Evolutionary conservation across 1,140 invertebrate species (phyloP), one percentile per base, ranked within the genome.

Genomic region (Drosophila ficusphila): DNA sequence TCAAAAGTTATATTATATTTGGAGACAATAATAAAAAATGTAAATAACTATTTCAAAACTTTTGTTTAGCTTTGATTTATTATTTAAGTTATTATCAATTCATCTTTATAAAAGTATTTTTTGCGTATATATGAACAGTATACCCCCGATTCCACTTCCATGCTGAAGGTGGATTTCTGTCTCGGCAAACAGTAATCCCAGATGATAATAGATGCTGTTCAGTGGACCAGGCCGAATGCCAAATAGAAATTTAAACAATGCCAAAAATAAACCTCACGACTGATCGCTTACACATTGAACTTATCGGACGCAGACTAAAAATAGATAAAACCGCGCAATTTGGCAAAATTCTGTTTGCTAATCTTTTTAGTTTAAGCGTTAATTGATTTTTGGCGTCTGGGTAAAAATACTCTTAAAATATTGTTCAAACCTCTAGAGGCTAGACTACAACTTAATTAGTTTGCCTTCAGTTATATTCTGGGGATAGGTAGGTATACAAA

Each of bases 281-380:
- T 61, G 70, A 68, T 81, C 54, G 61, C 51, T 68, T 82, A 81
- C 73, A 72, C 49, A 54, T 81, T 76, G 76, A 70, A 73, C 78
- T 83, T 39, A 75, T 57, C 21, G 14, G 67, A 39, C 25, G 16
- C n/a, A 6, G n/a, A 27, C 79, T 76, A 76, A 57, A 69, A 60
- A 85, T 85, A 85, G 53, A 34, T 33, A 31, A 53, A 73, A 79
- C 58, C 42, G 74, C 61, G 52, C 48, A 73, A 39, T 62, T 70
- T 77, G 60, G 8, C 49, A n/a, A 18, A 57, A 51, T 64, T 62
- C 21, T 58, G 42, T 49, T 56, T 64, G 67, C 68, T 67, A 71
- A 76, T 65, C 46, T 36, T 21, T 58, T 57, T 38, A 53, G 23
- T 60, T 51, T 62, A 54, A 41, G 73, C 67, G 61, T 38, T 85